Conservation (phyloP, 2,888 invertebrate species). For the Cloeon dipterum region DNA sequence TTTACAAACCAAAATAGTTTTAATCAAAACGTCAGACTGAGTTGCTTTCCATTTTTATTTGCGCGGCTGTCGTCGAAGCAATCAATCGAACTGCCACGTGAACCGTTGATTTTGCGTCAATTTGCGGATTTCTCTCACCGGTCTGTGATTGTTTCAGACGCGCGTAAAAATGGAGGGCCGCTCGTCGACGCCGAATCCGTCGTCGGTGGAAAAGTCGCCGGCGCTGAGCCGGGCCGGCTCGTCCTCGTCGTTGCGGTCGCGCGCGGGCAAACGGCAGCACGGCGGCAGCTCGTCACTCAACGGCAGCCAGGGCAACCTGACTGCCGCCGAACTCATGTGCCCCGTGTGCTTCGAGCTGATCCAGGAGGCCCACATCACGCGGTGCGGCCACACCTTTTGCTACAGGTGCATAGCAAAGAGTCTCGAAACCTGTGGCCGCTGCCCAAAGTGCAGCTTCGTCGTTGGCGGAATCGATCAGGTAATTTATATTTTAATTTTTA, state of each 20-base stretch:
- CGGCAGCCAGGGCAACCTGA: conserved; percentile 27
- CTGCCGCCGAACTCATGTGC: conserved; percentile 25
- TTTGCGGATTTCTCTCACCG: conserved; percentile 7
- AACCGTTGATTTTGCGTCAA: not conserved
- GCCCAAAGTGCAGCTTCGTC: conserved; percentile 62
- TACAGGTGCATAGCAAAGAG: conserved; percentile 50
- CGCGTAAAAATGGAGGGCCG: conserved; percentile 19
- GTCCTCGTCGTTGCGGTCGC: conserved; percentile 19
- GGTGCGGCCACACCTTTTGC: conserved; percentile 85
- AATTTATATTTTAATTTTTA: too few relatives aligned
- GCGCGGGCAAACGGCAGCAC: conserved; percentile 18
- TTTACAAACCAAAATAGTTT: not conserved
- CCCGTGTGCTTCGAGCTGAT: conserved; percentile 78
- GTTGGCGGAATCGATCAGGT: conserved; percentile 41
- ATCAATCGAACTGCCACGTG: not conserved
- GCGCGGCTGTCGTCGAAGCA: not conserved
- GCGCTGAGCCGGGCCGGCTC: conserved; percentile 8
- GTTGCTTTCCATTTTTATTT: not conserved
- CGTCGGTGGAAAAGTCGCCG: conserved; percentile 1
- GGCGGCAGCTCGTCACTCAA: conserved; percentile 28
- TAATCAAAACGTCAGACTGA: too few relatives aligned
- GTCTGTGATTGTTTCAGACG: conserved; percentile 27
- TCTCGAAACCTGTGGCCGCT: conserved; percentile 39
- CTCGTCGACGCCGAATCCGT: conserved; percentile 18
- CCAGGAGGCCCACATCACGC: conserved; percentile 72